Evolutionary conservation across 1,140 invertebrate species (phyloP).

Genomic region (Drepana arcuata): DNA sequence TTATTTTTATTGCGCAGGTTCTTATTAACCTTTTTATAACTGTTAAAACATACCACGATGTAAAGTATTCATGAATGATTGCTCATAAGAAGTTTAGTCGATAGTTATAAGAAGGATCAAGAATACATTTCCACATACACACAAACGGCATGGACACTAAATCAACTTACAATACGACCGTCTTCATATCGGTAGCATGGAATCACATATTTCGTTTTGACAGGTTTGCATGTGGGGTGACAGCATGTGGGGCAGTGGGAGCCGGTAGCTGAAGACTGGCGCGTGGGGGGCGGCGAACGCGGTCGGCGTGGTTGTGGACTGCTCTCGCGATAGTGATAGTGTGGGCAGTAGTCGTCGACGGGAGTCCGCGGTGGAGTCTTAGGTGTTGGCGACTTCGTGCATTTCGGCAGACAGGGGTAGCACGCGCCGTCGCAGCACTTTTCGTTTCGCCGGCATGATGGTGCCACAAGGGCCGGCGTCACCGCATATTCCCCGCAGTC

Average conservation of each 20-base stretch:
- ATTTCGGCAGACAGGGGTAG: slow-evolving; percentile 37
- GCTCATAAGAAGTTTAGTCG: no score
- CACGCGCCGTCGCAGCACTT: slow-evolving; percentile 32
- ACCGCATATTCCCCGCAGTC: slow-evolving; percentile 40
- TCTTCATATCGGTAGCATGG: slow-evolving; percentile 63
- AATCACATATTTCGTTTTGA: slow-evolving; percentile 59
- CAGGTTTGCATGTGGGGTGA: slow-evolving; percentile 27
- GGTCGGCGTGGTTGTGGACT: background rate
- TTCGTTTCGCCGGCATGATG: slow-evolving; percentile 18
- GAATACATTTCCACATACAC: no score
- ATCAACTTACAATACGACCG: slow-evolving; percentile 53
- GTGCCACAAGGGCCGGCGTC: slow-evolving; percentile 33
- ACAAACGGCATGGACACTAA: no score
- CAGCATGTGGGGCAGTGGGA: slow-evolving; percentile 22
- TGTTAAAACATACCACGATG: no score
- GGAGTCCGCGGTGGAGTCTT: slow-evolving; percentile 2
- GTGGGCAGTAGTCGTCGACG: slow-evolving; percentile 1
- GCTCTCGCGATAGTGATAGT: background rate
- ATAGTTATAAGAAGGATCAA: no score
- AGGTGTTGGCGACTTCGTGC: slow-evolving; percentile 22
- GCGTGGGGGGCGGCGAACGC: background rate
- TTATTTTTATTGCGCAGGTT: no score
- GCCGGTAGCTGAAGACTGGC: slow-evolving; percentile 1
- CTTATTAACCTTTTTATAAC: no score
- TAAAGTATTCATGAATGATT: no score